Evolutionary conservation across 2,888 invertebrate species (phyloP), one percentile per base, ranked within the genome.

Genomic region (Pardosa pseudoannulata): DNA sequence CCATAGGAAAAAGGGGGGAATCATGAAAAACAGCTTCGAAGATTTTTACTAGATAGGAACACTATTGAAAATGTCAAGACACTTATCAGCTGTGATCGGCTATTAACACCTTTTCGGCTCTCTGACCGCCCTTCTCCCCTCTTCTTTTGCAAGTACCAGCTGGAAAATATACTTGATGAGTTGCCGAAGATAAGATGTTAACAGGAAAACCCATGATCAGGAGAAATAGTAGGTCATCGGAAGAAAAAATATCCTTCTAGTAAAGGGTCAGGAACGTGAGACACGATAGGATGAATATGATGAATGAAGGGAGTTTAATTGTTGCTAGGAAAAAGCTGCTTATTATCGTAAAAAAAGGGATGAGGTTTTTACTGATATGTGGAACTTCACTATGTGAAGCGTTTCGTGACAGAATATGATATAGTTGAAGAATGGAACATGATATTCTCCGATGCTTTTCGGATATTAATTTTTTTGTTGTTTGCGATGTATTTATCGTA

Each of bases 261-360:
- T 56, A 56, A 56, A 56, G 56, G 56, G 56, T 56, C 56, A 56
- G 56, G 56, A 56, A 56, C 56, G 56, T 56, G 56, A 56, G 1
- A 56, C 56, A 56, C 56, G 56, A 56, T 23, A 23, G 56, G 5
- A 56, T 23, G 56, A 56, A 56, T 56, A 56, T 56, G 56, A 56
- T 56, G 23, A 56, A 56, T 56, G 56, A 56, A 56, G 56, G 1
- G 56, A 56, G 23, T 56, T 56, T 56, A 56, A 56, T 56, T 56
- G 56, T 56, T 56, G 56, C 23, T 23, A 3, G 19, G 5, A 23
- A 46, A 56, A 56, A 56, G 16, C 56, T 23, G 23, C 56, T 56
- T 56, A 23, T 56, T 56, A 56, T 23, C 56, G 56, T 16, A 23
- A 56, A 23, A 56, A 23, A 56, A 1, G 1, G 23, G 23, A 19